These are phyloP conservation scores for Chalcosyrphus nemorum DNA, from an alignment of 2,888 invertebrate species.

Conservation along the genomic window DNA sequence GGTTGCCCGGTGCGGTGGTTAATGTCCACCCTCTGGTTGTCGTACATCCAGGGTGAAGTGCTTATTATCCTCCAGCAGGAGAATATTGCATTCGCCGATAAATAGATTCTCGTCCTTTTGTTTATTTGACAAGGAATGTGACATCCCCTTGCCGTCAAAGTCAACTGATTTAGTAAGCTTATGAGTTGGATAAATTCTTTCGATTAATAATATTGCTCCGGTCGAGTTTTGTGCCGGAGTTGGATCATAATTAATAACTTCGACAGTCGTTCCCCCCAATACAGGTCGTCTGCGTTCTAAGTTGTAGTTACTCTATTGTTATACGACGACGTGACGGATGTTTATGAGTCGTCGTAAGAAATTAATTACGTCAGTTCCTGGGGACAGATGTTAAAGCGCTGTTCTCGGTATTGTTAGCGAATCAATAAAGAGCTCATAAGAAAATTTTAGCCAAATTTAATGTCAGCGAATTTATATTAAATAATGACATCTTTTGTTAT, in stretches of 20 bases:
- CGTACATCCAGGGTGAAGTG: conserved; percentile 35
- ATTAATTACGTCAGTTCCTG: conserved; percentile 67
- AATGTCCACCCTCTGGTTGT: conserved; percentile 53
- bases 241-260: conserved; percentile 71
- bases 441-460: neutral
- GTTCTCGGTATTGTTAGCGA: conserved; percentile 35
- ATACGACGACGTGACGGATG: conserved; percentile 67
- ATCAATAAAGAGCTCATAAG: conserved; percentile 14
- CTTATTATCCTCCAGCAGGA: conserved; percentile 47
- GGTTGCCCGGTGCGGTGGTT: conserved; percentile 50
- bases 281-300: neutral
- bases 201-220: conserved; percentile 66
- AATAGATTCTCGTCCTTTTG: conserved; percentile 66
- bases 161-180: conserved; percentile 72
- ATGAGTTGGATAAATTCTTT: conserved; percentile 69
- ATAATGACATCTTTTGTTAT: neutral
- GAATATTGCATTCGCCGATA: conserved; percentile 56
- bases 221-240: conserved; percentile 47
- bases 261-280: conserved; percentile 28
- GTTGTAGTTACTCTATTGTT: conserved; percentile 53
- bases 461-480: neutral
- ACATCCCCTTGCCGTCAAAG: conserved; percentile 46
- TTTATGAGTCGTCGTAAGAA: conserved; percentile 71
- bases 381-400: conserved; percentile 59
- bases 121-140: conserved; percentile 68